phyloP scores from a whole-genome alignment of 35 echinoderm and acorn worm species.

The Holothuria glaberrima region DNA sequence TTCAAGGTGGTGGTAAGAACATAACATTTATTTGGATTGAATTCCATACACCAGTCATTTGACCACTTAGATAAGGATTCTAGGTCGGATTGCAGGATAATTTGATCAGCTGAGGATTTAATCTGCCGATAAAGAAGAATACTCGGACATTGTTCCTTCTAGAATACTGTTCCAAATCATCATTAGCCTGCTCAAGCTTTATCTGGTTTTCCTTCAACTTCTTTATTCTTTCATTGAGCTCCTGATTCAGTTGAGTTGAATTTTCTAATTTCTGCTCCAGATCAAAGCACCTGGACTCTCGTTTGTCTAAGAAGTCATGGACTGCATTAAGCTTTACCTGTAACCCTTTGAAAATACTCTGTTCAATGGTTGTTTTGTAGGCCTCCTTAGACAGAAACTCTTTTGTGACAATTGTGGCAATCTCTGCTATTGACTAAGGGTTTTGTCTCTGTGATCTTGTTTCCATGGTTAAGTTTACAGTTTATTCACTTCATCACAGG shows the following conservation, averaged over 20 bases:
- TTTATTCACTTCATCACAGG: neutral
- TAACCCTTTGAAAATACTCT: slow-evolving; percentile 5
- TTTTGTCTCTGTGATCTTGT: neutral
- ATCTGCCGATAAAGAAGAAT: no score
- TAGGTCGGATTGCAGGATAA: no score
- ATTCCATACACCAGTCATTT: no score
- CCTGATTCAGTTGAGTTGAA: neutral
- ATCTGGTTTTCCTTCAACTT: neutral
- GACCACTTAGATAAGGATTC: no score
- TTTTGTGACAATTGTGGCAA: neutral
- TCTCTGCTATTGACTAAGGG: slow-evolving; percentile 6
- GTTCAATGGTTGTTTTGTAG: neutral
- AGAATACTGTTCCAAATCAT: no score
- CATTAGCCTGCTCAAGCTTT: neutral
- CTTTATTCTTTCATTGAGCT: neutral
- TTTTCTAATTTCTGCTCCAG: no score
- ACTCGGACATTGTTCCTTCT: no score
- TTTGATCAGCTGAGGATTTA: neutral
- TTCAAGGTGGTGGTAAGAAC: no score
- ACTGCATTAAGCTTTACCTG: no score
- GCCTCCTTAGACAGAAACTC: neutral
- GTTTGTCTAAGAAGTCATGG: neutral
- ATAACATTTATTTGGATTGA: no score
- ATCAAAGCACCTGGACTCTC: no score
- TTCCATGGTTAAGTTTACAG: neutral